Evolutionary conservation across 2,797 vertebrate species (phyloP).

Genomic region (Eulemur mongoz): DNA sequence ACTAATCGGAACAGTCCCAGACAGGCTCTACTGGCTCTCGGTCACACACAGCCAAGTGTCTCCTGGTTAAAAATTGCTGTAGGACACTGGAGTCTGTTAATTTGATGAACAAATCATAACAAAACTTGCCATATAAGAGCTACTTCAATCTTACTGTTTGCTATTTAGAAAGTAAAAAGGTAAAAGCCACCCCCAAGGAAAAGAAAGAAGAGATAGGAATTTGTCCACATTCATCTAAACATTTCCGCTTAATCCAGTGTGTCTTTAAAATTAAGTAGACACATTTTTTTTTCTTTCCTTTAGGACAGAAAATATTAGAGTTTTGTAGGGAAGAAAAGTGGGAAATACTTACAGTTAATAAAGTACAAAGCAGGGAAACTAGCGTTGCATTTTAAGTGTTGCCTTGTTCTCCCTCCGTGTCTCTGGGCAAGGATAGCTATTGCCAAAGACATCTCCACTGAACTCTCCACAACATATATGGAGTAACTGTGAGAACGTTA

Average conservation of each 20-base stretch:
- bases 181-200: not conserved
- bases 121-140: not conserved
- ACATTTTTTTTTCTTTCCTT: not conserved
- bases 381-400: not conserved
- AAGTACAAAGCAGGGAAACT: not conserved
- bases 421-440: not conserved
- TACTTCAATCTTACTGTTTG: not conserved
- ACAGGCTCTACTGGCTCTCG: not conserved
- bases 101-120: slow-evolving; percentile 22
- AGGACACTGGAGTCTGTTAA: not conserved
- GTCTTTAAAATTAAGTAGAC: not conserved
- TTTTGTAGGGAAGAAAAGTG: not conserved
- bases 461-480: not conserved
- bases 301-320: not conserved
- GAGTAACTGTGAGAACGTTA: not conserved
- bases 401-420: not conserved
- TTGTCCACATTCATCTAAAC: not conserved
- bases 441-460: not conserved
- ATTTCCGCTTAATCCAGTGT: not conserved
- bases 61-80: not conserved
- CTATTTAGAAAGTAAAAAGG: slow-evolving; percentile 14
- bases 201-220: not conserved
- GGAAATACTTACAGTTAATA: not conserved
- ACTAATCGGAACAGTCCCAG: not conserved
- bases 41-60: not conserved